phyloP scores from a whole-genome alignment of 2,888 invertebrate genomes.

The Oscheius sp. region DNA sequence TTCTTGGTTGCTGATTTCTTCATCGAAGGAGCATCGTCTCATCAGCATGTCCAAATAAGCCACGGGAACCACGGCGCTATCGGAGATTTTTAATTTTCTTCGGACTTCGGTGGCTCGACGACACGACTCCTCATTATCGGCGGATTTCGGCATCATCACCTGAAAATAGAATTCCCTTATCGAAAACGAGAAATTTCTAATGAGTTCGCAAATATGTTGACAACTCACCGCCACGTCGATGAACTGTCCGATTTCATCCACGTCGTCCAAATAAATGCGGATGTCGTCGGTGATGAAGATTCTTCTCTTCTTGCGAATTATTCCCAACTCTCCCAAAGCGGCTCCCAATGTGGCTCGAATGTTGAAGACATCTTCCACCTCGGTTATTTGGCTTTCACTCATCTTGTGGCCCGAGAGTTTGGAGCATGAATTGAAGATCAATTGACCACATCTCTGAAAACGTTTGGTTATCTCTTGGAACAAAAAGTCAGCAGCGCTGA shows the following conservation, averaged over 20 bases:
- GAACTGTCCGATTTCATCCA: slow-evolving; percentile 36
- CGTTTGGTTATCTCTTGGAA: background rate
- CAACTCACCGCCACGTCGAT: slow-evolving; percentile 34
- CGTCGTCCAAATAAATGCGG: slow-evolving; percentile 35
- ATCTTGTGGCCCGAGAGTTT: slow-evolving; percentile 33
- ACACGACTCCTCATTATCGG: slow-evolving; percentile 13
- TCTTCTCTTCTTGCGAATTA: slow-evolving; percentile 34
- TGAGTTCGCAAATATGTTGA: background rate
- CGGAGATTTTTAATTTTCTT: slow-evolving; percentile 14
- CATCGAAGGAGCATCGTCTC: slow-evolving; percentile 25
- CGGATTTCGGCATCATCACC: slow-evolving; percentile 17
- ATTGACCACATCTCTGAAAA: slow-evolving; percentile 34
- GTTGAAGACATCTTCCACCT: slow-evolving; percentile 35
- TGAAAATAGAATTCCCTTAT: background rate
- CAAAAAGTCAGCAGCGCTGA: too few species aligned
- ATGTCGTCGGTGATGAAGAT: slow-evolving; percentile 32
- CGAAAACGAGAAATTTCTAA: background rate
- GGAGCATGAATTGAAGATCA: slow-evolving; percentile 30
- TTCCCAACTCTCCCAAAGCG: slow-evolving; percentile 33
- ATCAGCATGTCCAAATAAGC: slow-evolving; percentile 35
- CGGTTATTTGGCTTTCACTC: slow-evolving; percentile 31
- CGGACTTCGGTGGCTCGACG: slow-evolving; percentile 20
- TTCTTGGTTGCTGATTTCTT: background rate
- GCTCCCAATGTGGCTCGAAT: slow-evolving; percentile 34
- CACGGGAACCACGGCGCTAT: slow-evolving; percentile 21